Evolutionary conservation across 2,113 vertebrate genomes (phyloP).

Genomic region (Psophia crepitans): DNA sequence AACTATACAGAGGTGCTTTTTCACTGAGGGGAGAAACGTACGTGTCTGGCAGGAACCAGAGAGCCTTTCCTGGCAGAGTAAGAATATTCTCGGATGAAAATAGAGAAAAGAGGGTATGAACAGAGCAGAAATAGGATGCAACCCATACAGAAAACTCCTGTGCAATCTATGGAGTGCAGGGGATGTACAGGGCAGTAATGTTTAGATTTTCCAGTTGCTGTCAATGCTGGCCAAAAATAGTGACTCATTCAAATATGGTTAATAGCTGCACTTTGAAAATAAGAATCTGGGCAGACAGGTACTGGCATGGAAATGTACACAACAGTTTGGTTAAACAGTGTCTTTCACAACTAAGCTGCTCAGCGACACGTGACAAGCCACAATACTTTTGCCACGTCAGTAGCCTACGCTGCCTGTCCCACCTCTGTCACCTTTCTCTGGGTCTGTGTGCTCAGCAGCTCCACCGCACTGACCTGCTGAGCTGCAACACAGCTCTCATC

Average conservation of each 20-base stretch:
- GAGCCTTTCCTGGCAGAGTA: not conserved
- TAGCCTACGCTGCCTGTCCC: not conserved
- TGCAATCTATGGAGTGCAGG: not conserved
- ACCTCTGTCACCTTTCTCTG: not conserved
- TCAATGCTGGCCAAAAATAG: not conserved
- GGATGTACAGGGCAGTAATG: not conserved
- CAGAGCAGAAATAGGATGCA: not conserved
- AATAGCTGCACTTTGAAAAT: slow-evolving; percentile 13
- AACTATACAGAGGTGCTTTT: not conserved
- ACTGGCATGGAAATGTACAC: slow-evolving; percentile 22
- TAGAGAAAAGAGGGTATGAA: not conserved
- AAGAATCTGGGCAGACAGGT: slow-evolving; percentile 43
- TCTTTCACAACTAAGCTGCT: slow-evolving; percentile 28
- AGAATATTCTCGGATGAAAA: not conserved
- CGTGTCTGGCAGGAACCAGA: rapidly evolving
- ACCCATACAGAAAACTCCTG: not conserved
- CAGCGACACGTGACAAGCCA: not conserved
- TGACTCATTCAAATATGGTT: slow-evolving; percentile 24
- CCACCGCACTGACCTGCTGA: not conserved
- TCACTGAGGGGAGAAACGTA: not conserved
- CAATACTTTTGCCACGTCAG: not conserved
- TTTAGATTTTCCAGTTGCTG: not conserved
- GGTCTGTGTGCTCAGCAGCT: rapidly evolving
- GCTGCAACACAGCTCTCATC: not conserved
- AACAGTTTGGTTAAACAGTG: slow-evolving; percentile 40